phyloP scores from a whole-genome alignment of 2,888 invertebrate genomes.

The Oligia strigilis region DNA sequence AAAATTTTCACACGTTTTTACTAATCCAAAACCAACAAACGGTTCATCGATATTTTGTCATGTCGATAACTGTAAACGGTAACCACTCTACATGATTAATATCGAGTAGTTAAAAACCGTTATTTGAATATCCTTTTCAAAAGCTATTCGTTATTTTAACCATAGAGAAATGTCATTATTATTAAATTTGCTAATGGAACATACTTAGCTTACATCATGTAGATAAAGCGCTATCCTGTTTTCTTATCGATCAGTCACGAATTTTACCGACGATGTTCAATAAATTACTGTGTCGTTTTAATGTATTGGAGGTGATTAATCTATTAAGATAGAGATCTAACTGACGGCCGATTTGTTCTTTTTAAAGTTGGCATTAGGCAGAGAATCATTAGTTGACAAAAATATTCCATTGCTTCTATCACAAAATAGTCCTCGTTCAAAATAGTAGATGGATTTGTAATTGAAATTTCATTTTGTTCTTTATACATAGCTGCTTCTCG shows the following conservation, averaged over 20 bases:
- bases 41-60: constrained; percentile 39
- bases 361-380: background rate
- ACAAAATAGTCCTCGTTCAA: background rate
- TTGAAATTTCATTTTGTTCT: background rate
- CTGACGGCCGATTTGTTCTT: constrained; percentile 5
- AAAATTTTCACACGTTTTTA: constrained; percentile 27
- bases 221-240: constrained; percentile 35
- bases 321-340: constrained; percentile 33
- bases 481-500: background rate
- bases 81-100: constrained; percentile 65
- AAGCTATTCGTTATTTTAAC: constrained; percentile 45
- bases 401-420: background rate
- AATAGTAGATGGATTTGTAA: background rate
- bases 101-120: constrained; percentile 59
- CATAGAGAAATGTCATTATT: constrained; percentile 42
- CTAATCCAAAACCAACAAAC: constrained; percentile 31
- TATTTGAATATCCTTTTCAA: constrained; percentile 57
- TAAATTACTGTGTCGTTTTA: constrained; percentile 37
- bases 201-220: constrained; percentile 35
- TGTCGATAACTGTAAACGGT: constrained; percentile 60
- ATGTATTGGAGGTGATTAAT: constrained; percentile 37
- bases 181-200: constrained; percentile 45
- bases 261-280: constrained; percentile 12
- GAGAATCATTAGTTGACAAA: background rate
- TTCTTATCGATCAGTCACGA: constrained; percentile 49